Percentiles rank a stretch among this genome's conserved stretches.
Conservation (phyloP, 1,140 invertebrate genomes). For the Chironomus tepperi region DNA sequence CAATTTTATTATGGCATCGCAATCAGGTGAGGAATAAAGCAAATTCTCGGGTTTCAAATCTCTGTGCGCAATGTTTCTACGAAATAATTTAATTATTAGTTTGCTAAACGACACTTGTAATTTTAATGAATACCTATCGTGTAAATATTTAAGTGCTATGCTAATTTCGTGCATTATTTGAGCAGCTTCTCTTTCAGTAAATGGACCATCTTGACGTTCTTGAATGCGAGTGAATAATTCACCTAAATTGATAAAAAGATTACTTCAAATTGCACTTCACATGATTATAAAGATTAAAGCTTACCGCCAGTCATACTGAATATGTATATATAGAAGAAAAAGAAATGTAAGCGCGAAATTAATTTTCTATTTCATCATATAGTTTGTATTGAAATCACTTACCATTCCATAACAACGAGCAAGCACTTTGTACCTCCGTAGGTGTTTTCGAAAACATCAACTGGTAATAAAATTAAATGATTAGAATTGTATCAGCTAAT, state of each 20-base stretch:
- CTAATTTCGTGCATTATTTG: constrained; percentile 95
- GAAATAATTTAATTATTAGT: too few species aligned
- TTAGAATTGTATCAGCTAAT: background rate
- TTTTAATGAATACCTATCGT: constrained; percentile 46
- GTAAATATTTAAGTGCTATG: constrained; percentile 88
- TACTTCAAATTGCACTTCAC: background rate
- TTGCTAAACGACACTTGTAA: too few species aligned
- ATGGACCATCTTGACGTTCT: constrained; percentile 83
- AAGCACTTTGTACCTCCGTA: constrained; percentile 85
- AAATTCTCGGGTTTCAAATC: constrained; percentile 77
- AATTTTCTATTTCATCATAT: too few species aligned
- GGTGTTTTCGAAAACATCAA: constrained; percentile 94
- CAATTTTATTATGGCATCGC: constrained; percentile 77
- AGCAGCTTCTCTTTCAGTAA: constrained; percentile 71
- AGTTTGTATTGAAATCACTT: constrained; percentile 33
- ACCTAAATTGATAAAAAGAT: constrained; percentile 42
- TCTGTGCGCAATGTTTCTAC: constrained; percentile 88
- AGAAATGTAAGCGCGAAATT: too few species aligned
- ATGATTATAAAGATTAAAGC: background rate
- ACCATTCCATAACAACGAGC: constrained; percentile 97
- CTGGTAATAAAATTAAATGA: constrained; percentile 36
- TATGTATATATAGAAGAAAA: too few species aligned
- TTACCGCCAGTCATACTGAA: background rate
- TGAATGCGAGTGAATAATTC: constrained; percentile 96
- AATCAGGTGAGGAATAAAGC: constrained; percentile 63